A percentile compares a stretch with the other conserved stretches of the same genome.
Conservation (phyloP, 2,113 vertebrate genomes). For the Morphnarchus princeps region DNA sequence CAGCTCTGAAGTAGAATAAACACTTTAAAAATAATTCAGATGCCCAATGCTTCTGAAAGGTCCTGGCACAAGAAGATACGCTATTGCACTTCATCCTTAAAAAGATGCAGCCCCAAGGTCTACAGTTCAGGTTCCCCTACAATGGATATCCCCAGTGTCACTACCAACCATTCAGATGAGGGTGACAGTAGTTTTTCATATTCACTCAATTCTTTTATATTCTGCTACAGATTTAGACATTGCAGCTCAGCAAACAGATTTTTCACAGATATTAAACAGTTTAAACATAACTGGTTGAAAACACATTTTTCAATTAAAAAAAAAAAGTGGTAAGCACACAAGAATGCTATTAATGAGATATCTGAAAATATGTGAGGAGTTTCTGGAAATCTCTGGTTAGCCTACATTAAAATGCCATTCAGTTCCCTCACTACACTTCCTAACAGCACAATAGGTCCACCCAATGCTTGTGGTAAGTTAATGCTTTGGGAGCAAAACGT, state of each 20-base stretch:
- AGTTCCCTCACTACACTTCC: neutral
- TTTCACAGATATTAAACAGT: neutral
- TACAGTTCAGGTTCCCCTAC: neutral
- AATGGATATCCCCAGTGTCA: neutral
- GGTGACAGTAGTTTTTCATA: neutral
- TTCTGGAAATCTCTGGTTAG: neutral
- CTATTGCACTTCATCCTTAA: neutral
- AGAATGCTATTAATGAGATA: neutral
- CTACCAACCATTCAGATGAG: neutral
- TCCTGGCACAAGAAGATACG: neutral
- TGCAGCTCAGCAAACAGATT: neutral
- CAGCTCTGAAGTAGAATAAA: neutral
- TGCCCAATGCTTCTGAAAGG: neutral
- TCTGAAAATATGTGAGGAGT: neutral
- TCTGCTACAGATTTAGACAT: neutral
- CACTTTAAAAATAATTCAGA: neutral
- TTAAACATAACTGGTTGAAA: neutral
- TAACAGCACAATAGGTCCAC: neutral
- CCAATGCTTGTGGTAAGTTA: neutral
- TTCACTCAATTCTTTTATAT: neutral
- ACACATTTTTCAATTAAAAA: neutral
- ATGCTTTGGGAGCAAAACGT: neutral
- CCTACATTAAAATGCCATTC: neutral
- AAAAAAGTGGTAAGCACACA: neutral
- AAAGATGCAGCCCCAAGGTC: neutral